phyloP scores from a whole-genome alignment of 2,113 vertebrate species.

The Paramormyrops kingsleyae region DNA sequence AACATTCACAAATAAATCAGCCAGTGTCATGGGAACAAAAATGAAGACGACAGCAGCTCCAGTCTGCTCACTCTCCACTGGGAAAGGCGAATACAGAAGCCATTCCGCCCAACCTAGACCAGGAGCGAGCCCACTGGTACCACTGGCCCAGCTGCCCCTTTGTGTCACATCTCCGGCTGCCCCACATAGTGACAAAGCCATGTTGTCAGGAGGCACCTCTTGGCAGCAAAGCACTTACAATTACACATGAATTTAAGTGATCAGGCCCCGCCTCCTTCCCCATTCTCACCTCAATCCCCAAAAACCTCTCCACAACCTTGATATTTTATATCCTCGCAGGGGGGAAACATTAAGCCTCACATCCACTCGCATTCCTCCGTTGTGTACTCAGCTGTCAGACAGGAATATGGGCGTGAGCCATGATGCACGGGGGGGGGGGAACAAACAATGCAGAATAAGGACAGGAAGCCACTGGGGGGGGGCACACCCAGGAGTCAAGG shows the following conservation, averaged over 20 bases:
- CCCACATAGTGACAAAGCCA: slow-evolving; percentile 9
- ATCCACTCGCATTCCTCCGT: slow-evolving; percentile 8
- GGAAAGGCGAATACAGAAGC: neutral
- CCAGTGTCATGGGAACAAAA: neutral
- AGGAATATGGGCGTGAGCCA: neutral
- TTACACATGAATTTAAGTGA: slow-evolving; percentile 2
- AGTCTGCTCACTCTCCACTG: neutral
- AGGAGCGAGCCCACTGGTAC: neutral
- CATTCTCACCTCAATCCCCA: neutral
- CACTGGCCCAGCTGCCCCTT: neutral
- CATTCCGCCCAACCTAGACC: neutral
- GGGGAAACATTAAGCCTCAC: neutral
- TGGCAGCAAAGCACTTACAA: neutral
- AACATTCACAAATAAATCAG: neutral
- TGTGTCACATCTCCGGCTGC: slow-evolving; percentile 10
- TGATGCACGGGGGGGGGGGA: neutral
- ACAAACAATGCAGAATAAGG: neutral
- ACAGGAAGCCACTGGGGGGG: slow-evolving; percentile 4
- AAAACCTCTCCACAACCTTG: neutral
- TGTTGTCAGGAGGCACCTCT: neutral
- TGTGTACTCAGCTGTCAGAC: neutral
- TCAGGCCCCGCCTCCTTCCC: neutral
- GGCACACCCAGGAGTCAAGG: slow-evolving; percentile 2
- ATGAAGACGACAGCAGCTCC: neutral
- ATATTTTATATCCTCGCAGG: slow-evolving; percentile 5